Evolutionary conservation across 1,140 invertebrate genomes (phyloP), one percentile per base, ranked within the genome.

Genomic region (Pachyrhynchus sulphureomaculatus): DNA sequence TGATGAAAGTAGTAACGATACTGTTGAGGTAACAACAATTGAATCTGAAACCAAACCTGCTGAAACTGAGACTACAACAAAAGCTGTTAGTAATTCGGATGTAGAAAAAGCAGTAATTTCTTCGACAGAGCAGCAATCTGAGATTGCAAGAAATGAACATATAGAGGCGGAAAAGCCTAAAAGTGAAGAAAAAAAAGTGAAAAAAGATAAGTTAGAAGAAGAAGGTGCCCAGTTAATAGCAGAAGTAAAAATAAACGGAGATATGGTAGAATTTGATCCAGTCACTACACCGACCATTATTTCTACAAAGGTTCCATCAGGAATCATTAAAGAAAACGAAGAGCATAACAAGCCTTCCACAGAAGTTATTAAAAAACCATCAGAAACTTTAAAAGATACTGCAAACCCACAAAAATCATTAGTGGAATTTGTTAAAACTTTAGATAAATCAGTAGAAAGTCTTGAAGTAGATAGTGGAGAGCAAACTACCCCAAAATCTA

Each of bases 391-490:
- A 6, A 29, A 29, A 1, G 24, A 26, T 4, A 26, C 24, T 4
- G 24, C 24, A 26, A 3, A 26, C 5, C 12, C 26, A 1, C 12
- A 15, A 2, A 18, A 44, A 21, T 23, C 13, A 3, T 3, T 6
- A 18, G n/a, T 18, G 1, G 17, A 39, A 39, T 39, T 18, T 4
- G 0, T 39, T 8, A 3, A 18, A 39, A 39, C 15, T 20, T 23
- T 3, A 37, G 12, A 29, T 8, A 52, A 55, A 55, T 71, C 69
- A n/a, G 62, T 62, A 13, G 72, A 75, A 59, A 72, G 68, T 21
- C 10, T 75, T 13, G 72, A 75, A 62, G 34, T 59, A 41, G 66
- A 73, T 5, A 74, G 70, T 56, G 68, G 66, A 15, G 72, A 74
- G 62, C 37, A 56, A 54, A 69, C 69, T 2, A 74, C 73, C 1